A percentile compares a stretch with the other conserved stretches of the same genome.
Evolutionary conservation across 53 echinoderm and acorn worm genomes (phyloP).

Genomic region (Henricia sp.): DNA sequence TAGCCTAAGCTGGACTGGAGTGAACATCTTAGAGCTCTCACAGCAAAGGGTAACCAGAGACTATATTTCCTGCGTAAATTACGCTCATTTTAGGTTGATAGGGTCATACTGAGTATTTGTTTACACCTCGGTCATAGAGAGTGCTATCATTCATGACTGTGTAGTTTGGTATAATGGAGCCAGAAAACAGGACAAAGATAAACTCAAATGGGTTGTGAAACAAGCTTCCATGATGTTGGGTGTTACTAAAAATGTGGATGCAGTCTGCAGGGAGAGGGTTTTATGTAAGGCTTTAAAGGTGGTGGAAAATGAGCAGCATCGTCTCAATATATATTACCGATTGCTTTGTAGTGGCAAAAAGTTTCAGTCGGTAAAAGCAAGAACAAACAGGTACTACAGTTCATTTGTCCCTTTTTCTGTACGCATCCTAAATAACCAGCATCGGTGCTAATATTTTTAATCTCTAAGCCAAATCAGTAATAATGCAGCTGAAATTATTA

Average conservation of each 20-base stretch:
- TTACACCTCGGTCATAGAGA: not conserved
- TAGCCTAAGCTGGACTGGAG: not conserved
- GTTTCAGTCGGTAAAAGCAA: not conserved
- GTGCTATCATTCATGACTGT: not conserved
- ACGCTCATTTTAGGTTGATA: not conserved
- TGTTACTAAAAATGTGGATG: too few relatives aligned
- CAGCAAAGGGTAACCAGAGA: not conserved
- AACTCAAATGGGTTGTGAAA: not conserved
- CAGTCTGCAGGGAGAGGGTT: too few relatives aligned
- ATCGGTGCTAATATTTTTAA: too few relatives aligned
- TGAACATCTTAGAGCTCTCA: not conserved
- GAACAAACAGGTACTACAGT: constrained; percentile 1
- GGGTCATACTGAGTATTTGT: not conserved
- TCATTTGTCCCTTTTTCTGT: not conserved
- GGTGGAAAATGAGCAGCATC: too few relatives aligned
- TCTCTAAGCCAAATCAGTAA: too few relatives aligned
- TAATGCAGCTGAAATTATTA: too few relatives aligned
- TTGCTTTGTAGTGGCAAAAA: not conserved
- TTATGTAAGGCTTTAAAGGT: not conserved
- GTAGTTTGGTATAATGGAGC: not conserved
- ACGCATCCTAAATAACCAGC: not conserved
- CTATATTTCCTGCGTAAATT: not conserved
- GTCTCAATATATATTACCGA: not conserved
- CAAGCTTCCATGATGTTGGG: too few relatives aligned
- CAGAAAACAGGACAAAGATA: not conserved